Evolutionary conservation across 2,888 invertebrate species (phyloP), one percentile per base, ranked within the genome.

Genomic region (Drosophila parthenogenetica): DNA sequence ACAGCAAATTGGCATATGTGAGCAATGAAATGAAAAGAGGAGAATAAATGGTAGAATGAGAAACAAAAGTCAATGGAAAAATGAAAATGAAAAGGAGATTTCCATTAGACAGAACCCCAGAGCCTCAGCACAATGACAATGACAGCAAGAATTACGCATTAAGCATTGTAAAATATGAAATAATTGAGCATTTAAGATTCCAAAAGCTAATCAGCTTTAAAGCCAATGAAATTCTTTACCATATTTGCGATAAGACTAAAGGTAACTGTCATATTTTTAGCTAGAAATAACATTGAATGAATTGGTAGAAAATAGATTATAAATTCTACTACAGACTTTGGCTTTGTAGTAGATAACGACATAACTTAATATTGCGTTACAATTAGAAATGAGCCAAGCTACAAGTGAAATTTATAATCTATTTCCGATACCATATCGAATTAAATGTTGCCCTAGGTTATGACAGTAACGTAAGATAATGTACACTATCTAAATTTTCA

Each of bases 141-240:
- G 29, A 5, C 42, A 17, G 32, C 42, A 13, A 39, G 16, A 58
- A 73, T 19, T 32, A 43, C 19, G 32, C 43, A 37, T 65, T 53
- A n/a, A 29, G 22, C 25, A 40, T 46, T 40, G 13, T 14, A 32
- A 72, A 43, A 63, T 49, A 51, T 43, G 16, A 68, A 45, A 43
- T 19, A 58, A 50, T 58, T 45, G 39, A 39, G 32, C 45, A 13
- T 17, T 19, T 46, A 8, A 57, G 40, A 16, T 35, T 8, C 39
- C 10, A 40, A 35, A 16, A 53, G 19, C 32, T 72, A 72, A 72
- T 74, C 72, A 57, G 74, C 72, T 74, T 74, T 54, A 35, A 37
- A 19, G 39, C 39, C 43, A 37, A 67, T 50, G 16, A 50, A 54
- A 53, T 43, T 25, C 22, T 19, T 3, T 10, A 14, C 35, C 22